Conservation (phyloP, 2,113 vertebrate genomes). For the Scomber scombrus region DNA sequence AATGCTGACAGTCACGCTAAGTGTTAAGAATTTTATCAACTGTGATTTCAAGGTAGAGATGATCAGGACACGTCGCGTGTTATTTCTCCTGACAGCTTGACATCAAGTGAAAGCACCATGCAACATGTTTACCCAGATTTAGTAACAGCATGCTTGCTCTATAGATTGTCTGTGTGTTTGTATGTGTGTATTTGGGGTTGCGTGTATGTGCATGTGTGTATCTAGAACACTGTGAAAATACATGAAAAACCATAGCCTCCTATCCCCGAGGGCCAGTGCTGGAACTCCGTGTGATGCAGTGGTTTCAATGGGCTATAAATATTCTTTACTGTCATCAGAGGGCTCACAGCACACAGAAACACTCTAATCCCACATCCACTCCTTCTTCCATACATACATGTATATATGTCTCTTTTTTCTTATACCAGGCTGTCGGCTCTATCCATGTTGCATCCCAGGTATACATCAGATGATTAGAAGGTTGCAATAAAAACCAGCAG, state of each 20-base stretch:
- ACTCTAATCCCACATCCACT: slow-evolving; percentile 76
- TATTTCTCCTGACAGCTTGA: slow-evolving; percentile 70
- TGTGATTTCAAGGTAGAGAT: slow-evolving; percentile 66
- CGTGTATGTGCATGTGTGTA: slow-evolving; percentile 18
- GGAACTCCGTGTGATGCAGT: slow-evolving; percentile 90
- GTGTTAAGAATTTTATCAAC: slow-evolving; percentile 52
- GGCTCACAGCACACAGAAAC: slow-evolving; percentile 79
- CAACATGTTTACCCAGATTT: slow-evolving; percentile 66
- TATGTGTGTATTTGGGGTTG: slow-evolving; percentile 11
- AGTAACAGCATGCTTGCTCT: slow-evolving; percentile 44
- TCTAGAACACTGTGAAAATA: slow-evolving; percentile 63
- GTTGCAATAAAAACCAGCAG: slow-evolving; percentile 24
- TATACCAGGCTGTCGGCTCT: slow-evolving; percentile 2
- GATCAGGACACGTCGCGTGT: slow-evolving; percentile 61
- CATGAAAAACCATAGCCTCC: slow-evolving; percentile 72
- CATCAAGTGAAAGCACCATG: slow-evolving; percentile 66
- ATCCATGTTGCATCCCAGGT: slow-evolving; percentile 31
- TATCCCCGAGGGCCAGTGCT: slow-evolving; percentile 66
- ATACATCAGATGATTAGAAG: slow-evolving; percentile 44
- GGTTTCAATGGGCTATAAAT: slow-evolving; percentile 87
- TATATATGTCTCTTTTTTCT: background rate
- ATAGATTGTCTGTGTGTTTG: slow-evolving; percentile 31
- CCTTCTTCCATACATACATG: slow-evolving; percentile 1
- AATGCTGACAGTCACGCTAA: slow-evolving; percentile 42
- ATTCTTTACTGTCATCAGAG: slow-evolving; percentile 72